Base-by-base conservation (phyloP, 2,888 invertebrate genomes). In the Malthinus flaveolus region DNA sequence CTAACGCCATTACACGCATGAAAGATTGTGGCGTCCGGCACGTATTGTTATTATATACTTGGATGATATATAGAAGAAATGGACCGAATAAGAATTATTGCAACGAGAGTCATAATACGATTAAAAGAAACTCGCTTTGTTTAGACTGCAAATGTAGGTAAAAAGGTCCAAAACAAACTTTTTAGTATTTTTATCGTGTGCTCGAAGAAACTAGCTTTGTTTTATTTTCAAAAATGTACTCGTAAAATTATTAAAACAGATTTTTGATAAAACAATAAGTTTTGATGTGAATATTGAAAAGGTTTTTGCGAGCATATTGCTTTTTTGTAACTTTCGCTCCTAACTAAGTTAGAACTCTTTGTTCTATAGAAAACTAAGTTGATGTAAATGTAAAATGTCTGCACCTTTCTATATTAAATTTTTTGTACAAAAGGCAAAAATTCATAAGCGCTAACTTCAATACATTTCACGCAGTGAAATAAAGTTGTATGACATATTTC, bases 1-100 rank as follows among this genome's bases (percentile, higher is more conserved):
- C 50, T 59, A 50, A 49, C 55, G 51, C 59, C 44, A 59, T 59
- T 59, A 59, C 50, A 59, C 55, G 54, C 54, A 51, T 59, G 59
- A 37, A 55, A 47, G 50, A 45, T 35, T 51, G 39, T 39, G 33
- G 46, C 34, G 55, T 50, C 50, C 55, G 31, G 50, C 49, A 53
- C 53, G 44, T 51, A 51, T 46, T 46, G 50, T 56, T 56, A 51
- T 56, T 46, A 56, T 46, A 56, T 56, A 50, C 13, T 32, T 11
- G 8, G 34, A 45, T 34, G 46, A 52, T 52, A 45, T 45, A 52
- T 35, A 49, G 49, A 45, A 52, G 52, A 52, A 52, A 52, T 52
- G 35, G 45, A 52, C 36, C 45, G 44, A 46, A 52, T 52, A 44
- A 52, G 45, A 52, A 15, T 52, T 52, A 52, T 33, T 44, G 35